These are phyloP conservation scores for Peromyscus attwateri DNA, from an alignment of 2,797 vertebrate genomes.

Conservation along the genomic window DNA sequence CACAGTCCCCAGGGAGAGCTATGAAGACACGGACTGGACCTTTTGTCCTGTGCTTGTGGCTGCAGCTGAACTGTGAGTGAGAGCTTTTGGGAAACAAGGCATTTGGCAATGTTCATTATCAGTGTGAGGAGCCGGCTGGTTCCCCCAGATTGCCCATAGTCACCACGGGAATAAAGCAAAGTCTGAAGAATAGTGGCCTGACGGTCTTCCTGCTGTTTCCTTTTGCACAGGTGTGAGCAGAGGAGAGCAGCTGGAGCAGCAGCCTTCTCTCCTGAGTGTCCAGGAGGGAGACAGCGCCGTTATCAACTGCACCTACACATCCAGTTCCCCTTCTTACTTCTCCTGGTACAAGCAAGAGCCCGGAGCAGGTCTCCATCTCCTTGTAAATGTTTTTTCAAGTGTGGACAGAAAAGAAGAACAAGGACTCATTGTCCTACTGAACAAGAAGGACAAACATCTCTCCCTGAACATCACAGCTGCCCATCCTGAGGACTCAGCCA, in stretches of 20 bases:
- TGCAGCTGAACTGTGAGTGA: conserved; percentile 54
- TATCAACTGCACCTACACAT: not conserved
- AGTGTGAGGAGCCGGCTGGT: not conserved
- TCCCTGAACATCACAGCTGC: not conserved
- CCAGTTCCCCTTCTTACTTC: not conserved
- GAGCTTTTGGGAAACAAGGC: not conserved
- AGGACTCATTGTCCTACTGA: not conserved
- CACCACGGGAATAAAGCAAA: not conserved
- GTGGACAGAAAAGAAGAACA: not conserved
- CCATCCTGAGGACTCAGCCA: not conserved
- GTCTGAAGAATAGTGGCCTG: not conserved
- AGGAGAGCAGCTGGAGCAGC: not conserved
- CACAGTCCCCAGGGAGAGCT: not conserved
- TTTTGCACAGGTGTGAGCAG: not conserved
- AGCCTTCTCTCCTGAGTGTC: not conserved
- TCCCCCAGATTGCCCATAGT: not conserved
- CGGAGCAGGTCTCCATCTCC: not conserved
- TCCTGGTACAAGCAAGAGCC: not conserved
- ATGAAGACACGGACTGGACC: conserved; percentile 5
- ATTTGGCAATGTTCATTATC: not conserved
- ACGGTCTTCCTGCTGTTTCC: not conserved
- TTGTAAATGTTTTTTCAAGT: not conserved
- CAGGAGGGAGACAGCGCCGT: not conserved
- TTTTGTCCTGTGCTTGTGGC: conserved; percentile 33
- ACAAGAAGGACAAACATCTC: not conserved